Percentiles rank a stretch among this genome's conserved stretches.
Evolutionary conservation across 1,140 invertebrate species (phyloP).

Genomic region (Drosophila suzukii): DNA sequence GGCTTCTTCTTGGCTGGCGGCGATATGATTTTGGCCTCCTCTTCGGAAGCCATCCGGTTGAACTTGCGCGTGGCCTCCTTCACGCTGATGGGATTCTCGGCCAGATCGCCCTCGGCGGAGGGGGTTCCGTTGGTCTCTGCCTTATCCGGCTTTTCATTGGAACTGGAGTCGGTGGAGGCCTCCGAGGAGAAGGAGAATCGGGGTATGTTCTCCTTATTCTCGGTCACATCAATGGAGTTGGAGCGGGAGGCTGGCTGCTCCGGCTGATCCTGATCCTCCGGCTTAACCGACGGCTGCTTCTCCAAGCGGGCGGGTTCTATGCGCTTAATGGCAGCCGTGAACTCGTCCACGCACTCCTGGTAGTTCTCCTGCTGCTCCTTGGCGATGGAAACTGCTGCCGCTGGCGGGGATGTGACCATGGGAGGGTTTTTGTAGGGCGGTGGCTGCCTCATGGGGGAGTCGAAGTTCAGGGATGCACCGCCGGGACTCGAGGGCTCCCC

Average conservation of each 20-base stretch:
- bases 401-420: constrained; percentile 82
- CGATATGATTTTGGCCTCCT: constrained; percentile 87
- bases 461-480: constrained; percentile 58
- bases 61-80: constrained; percentile 96
- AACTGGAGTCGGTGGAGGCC: constrained; percentile 66
- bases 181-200: constrained; percentile 79
- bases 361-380: constrained; percentile 68
- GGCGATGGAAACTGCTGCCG: constrained; percentile 29
- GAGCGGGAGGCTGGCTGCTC: constrained; percentile 43
- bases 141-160: constrained; percentile 42
- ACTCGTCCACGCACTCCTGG: constrained; percentile 77
- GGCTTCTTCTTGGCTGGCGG: constrained; percentile 86
- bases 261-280: neutral
- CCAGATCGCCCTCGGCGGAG: constrained; percentile 42
- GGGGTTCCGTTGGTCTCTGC: constrained; percentile 7
- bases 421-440: constrained; percentile 89
- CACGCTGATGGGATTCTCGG: constrained; percentile 90
- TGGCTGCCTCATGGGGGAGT: constrained; percentile 55
- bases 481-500: constrained; percentile 72
- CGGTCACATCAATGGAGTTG: constrained; percentile 67
- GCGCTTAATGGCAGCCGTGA: constrained; percentile 62
- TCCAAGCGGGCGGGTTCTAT: constrained; percentile 56
- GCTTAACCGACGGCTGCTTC: constrained; percentile 24
- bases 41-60: constrained; percentile 94
- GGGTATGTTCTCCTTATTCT: constrained; percentile 78